Percentiles rank a stretch among this genome's conserved stretches.
phyloP scores from a whole-genome alignment of 2,113 vertebrate genomes.

The Limnothrissa miodon region DNA sequence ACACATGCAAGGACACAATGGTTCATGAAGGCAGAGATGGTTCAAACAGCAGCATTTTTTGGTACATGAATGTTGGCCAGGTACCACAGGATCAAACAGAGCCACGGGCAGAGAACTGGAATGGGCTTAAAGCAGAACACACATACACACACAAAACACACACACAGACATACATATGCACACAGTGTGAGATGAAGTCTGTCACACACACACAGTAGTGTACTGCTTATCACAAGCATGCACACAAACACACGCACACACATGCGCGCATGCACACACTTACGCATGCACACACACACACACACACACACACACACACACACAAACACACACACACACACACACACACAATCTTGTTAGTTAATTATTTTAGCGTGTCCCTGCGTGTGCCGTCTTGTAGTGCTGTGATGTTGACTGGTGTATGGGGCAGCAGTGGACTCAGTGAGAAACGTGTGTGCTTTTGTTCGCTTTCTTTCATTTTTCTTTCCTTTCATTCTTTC shows the following conservation, averaged over 20 bases:
- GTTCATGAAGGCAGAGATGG: background rate
- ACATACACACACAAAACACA: background rate
- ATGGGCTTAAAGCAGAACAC: background rate
- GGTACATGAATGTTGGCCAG: background rate
- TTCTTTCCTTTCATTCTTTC: constrained; percentile 26
- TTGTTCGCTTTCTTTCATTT: constrained; percentile 36
- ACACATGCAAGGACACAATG: background rate
- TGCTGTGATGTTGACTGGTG: constrained; percentile 43
- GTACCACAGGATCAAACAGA: background rate
- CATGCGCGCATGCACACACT: background rate
- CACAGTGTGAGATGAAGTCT: background rate
- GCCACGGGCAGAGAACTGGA: background rate
- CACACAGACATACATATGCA: constrained; percentile 6
- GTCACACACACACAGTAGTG: background rate
- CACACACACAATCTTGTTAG: constrained; percentile 37
- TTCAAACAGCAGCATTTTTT: background rate
- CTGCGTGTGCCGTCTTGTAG: constrained; percentile 44
- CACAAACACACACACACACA: constrained; percentile 13
- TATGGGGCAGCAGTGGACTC: constrained; percentile 20
- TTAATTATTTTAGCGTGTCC: constrained; percentile 42
- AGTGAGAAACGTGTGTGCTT: constrained; percentile 46
- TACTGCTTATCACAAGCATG: background rate
- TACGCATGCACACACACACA: constrained; percentile 10
- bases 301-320: constrained; percentile 22
- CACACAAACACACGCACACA: background rate